phyloP scores from a whole-genome alignment of 1,140 invertebrate genomes.

The Plectrocnemia conspersa region DNA sequence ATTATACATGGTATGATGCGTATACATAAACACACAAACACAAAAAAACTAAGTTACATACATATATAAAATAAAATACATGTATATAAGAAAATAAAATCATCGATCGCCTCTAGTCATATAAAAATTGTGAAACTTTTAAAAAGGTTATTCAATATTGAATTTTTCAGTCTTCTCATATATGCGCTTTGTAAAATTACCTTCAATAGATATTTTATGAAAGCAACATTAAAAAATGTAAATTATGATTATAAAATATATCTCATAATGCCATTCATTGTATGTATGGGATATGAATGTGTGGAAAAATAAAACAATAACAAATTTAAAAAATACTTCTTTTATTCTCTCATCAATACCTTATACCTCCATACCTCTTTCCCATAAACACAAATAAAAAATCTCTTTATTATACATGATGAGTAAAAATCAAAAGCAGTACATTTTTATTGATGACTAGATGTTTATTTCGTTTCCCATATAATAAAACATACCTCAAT shows the following conservation, averaged over 20 bases:
- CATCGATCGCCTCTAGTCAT: slow-evolving; percentile 36
- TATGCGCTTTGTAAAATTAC: slow-evolving; percentile 35
- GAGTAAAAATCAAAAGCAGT: no score
- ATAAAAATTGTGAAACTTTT: slow-evolving; percentile 7
- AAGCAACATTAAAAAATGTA: slow-evolving; percentile 31
- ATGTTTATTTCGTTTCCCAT: no score
- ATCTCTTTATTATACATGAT: no score
- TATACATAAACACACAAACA: no score
- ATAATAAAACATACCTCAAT: no score
- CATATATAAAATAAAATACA: no score
- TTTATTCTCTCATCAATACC: no score
- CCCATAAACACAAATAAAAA: no score
- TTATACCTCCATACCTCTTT: no score
- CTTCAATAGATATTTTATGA: slow-evolving; percentile 34
- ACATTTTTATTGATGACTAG: no score
- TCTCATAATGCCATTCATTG: slow-evolving; percentile 35
- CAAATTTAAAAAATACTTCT: slow-evolving; percentile 23
- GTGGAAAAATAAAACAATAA: slow-evolving; percentile 34
- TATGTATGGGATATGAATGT: slow-evolving; percentile 34
- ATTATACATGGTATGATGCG: no score
- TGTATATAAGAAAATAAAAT: slow-evolving; percentile 18
- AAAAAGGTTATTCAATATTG: slow-evolving; percentile 30
- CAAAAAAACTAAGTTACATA: no score
- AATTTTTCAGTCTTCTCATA: slow-evolving; percentile 33
- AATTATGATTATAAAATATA: slow-evolving; percentile 28